Conservation (phyloP, 1,140 invertebrate genomes). For the Dendroctonus valens region DNA sequence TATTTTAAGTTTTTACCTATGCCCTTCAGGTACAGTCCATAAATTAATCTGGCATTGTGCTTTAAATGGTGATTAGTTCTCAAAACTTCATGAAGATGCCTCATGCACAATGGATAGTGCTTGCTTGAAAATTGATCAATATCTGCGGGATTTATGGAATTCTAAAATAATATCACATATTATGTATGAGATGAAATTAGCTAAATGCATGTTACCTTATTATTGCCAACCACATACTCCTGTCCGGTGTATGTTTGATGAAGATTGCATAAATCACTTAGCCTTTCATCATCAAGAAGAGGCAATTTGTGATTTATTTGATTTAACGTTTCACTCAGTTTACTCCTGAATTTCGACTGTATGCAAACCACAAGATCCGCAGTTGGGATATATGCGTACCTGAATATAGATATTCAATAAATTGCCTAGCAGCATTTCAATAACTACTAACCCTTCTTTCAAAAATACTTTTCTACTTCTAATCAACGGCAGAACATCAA, state of each 20-base stretch:
- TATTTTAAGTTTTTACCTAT: constrained; percentile 29
- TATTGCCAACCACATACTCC: constrained; percentile 58
- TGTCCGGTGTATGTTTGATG: constrained; percentile 80
- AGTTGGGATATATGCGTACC: constrained; percentile 81
- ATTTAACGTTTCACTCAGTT: constrained; percentile 72
- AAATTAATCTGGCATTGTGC: constrained; percentile 86
- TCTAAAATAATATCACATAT: constrained; percentile 15
- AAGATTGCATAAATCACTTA: constrained; percentile 65
- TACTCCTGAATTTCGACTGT: constrained; percentile 69
- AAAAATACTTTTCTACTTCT: constrained; percentile 77
- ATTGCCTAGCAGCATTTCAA: neutral
- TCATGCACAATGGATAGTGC: constrained; percentile 95
- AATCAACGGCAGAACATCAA: constrained; percentile 85
- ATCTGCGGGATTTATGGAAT: constrained; percentile 51
- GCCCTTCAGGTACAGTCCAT: constrained; percentile 93
- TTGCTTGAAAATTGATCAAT: constrained; percentile 72
- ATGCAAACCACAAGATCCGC: constrained; percentile 83
- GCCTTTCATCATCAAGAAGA: constrained; percentile 79
- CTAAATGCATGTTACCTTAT: constrained; percentile 34
- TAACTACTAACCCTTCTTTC: constrained; percentile 59
- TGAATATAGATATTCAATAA: constrained; percentile 7
- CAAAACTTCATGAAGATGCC: constrained; percentile 78
- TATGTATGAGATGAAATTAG: neutral
- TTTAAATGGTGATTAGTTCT: constrained; percentile 81
- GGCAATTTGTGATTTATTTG: constrained; percentile 65